A percentile compares a stretch with the other conserved stretches of the same genome.
These are phyloP conservation scores for Arothron firmamentum DNA, from an alignment of 2,113 vertebrate species.

Conservation along the genomic window DNA sequence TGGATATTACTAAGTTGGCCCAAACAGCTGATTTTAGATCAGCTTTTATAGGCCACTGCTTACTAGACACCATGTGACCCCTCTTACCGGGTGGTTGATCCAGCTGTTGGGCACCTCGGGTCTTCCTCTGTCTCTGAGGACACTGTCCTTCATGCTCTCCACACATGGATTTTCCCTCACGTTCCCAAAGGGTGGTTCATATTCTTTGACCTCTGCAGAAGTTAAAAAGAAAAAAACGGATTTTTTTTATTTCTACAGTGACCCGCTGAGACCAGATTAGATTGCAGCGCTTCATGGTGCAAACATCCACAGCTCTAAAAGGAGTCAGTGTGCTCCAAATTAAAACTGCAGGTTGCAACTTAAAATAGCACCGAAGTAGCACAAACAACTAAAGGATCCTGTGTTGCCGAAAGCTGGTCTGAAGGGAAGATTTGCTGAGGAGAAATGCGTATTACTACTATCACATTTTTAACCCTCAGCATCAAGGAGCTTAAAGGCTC, in stretches of 20 bases:
- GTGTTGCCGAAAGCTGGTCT: slow-evolving; percentile 23
- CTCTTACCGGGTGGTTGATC: slow-evolving; percentile 86
- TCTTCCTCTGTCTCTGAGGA: slow-evolving; percentile 87
- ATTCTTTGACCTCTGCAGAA: slow-evolving; percentile 91
- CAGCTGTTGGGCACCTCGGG: slow-evolving; percentile 91
- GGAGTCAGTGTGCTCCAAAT: slow-evolving; percentile 30
- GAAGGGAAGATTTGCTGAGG: slow-evolving; percentile 28
- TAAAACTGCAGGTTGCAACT: slow-evolving; percentile 47
- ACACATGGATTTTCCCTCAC: slow-evolving; percentile 94
- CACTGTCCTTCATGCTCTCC: slow-evolving; percentile 98
- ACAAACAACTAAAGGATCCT: slow-evolving; percentile 33
- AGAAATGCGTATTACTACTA: slow-evolving; percentile 48
- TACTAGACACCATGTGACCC: too few relatives aligned
- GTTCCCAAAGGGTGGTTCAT: slow-evolving; percentile 93
- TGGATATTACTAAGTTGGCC: too few relatives aligned
- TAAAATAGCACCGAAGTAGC: slow-evolving; percentile 43
- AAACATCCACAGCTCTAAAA: slow-evolving; percentile 33
- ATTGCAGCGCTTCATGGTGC: slow-evolving; percentile 19
- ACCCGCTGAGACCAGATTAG: slow-evolving; percentile 21
- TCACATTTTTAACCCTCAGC: slow-evolving; percentile 34
- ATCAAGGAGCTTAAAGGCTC: slow-evolving; percentile 28
- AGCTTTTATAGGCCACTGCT: too few relatives aligned
- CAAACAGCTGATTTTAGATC: too few relatives aligned
- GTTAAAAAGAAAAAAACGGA: slow-evolving; percentile 1
- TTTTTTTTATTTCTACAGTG: not conserved